Evolutionary conservation across 2,888 invertebrate species (phyloP), one percentile per base, ranked within the genome.

Genomic region (Tetragnatha montana): DNA sequence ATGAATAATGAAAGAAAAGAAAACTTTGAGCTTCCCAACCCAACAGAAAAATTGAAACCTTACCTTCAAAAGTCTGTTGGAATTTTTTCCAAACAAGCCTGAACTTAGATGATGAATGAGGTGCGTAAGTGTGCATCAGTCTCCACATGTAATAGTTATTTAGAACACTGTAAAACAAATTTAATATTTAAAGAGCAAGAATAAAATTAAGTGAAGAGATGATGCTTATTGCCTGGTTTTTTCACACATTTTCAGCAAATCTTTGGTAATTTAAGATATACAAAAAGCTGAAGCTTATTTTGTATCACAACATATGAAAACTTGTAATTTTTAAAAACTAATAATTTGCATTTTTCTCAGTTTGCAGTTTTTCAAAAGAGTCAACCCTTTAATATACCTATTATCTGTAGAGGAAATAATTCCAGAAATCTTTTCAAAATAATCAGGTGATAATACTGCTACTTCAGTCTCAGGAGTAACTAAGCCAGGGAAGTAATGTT

Each of bases 81-180:
- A 91, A 91, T 50, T 91, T 81, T 51, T 90, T 88, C 4, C 82
- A 83, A 21, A 90, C 90, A 12, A 91, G 80, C 22, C 92, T 91
- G 91, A 92, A 94, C 81, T 94, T 93, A 91, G 93, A 93, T 2
- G 95, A 94, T 87, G 95, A 93, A 92, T 95, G 95, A 3, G 95
- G 95, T 19, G 95, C 92, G 92, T 95, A 95, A 75, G 93, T 93
- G 49, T 94, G 93, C 3, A 95, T 94, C 71, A 95, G 92, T 49
- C 94, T 94, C 95, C 95, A 95, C 91, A 95, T 95, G 89, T 95
- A 92, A 92, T 95, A 95, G 92, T 95, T 95, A 92, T 95, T 95
- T 91, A 95, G 92, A 14, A 94, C 94, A 87, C 94, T 94, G 92
- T 68, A 68, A 76, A 49, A 71, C 8, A 76, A 76, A 7, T 49